Conservation (phyloP, 2,888 invertebrate species). For the Tenthredo mesomela region DNA sequence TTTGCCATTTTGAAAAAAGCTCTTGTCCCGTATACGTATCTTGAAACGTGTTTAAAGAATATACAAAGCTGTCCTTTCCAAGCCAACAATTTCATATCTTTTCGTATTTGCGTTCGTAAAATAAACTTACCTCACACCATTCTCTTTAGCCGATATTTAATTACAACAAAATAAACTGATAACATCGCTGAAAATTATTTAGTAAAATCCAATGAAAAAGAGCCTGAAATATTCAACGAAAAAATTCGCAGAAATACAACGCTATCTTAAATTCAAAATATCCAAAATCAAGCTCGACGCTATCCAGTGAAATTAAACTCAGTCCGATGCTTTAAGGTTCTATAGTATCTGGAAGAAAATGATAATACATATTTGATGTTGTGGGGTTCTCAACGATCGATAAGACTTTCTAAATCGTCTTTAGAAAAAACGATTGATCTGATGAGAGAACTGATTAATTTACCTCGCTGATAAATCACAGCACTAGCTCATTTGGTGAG, state of each 20-base stretch:
- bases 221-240: not conserved
- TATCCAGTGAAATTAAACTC: not conserved
- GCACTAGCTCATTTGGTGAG: too few relatives aligned
- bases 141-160: not conserved
- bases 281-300: not conserved
- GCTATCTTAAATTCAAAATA: not conserved
- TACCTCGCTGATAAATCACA: too few relatives aligned
- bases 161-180: not conserved
- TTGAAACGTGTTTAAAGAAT: not conserved
- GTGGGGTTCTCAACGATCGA: too few relatives aligned
- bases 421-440: not conserved
- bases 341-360: not conserved
- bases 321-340: not conserved
- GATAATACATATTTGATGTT: not conserved
- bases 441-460: too few relatives aligned
- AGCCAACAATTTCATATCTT: not conserved
- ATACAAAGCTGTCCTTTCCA: not conserved
- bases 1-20: conserved; percentile 1
- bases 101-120: not conserved
- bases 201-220: not conserved
- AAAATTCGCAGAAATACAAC: not conserved
- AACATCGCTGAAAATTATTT: not conserved
- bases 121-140: not conserved
- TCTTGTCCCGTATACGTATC: not conserved
- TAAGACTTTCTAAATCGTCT: too few relatives aligned